These are phyloP conservation scores for Genyomyrus donnyi DNA, from an alignment of 2,113 vertebrate genomes.

Conservation along the genomic window DNA sequence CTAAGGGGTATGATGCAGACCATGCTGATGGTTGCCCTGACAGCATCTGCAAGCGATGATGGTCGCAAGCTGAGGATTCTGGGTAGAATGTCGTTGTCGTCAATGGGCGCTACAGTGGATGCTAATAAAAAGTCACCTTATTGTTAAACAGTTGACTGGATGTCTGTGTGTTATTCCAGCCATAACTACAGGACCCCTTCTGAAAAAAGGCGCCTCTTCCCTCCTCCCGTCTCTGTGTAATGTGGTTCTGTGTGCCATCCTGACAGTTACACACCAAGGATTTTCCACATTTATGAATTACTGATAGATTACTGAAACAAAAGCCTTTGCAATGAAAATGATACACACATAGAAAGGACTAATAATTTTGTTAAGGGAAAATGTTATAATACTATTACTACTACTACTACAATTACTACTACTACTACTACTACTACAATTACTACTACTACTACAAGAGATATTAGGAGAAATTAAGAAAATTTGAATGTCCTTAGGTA, in stretches of 20 bases:
- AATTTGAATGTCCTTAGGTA: neutral
- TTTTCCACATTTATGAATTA: neutral
- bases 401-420: neutral
- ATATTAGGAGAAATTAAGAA: neutral
- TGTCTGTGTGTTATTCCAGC: no score
- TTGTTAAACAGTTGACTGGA: no score
- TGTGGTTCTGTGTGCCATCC: neutral
- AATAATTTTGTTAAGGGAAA: neutral
- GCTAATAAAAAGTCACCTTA: no score
- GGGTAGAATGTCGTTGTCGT: no score
- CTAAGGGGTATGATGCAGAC: no score
- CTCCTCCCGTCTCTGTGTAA: neutral
- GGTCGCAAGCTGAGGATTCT: no score
- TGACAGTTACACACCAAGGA: no score
- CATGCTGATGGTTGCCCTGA: no score
- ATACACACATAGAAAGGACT: neutral
- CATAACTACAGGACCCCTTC: no score
- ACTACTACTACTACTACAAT: neutral
- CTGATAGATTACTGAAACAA: neutral
- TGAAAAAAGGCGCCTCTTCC: neutral
- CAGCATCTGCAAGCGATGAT: no score
- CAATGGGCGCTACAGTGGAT: no score
- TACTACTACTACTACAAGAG: neutral
- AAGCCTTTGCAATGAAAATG: neutral
- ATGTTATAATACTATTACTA: neutral